A percentile compares a stretch with the other conserved stretches of the same genome.
Conservation (phyloP, 2,113 vertebrate species). For the Gymnobelideus leadbeateri region DNA sequence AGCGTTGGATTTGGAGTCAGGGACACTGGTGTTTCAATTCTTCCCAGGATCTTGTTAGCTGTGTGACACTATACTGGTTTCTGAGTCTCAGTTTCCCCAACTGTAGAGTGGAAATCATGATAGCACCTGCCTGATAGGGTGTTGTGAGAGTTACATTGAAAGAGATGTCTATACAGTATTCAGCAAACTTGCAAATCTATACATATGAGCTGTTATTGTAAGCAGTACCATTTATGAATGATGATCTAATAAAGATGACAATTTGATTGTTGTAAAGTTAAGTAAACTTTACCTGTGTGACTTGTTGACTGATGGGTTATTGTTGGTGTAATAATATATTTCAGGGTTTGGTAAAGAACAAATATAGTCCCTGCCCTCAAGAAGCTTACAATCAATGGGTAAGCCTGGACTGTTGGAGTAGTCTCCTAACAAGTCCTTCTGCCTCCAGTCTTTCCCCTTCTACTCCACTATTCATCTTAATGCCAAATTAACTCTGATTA, state of each 20-base stretch:
- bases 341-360: neutral
- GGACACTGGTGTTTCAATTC: neutral
- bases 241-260: neutral
- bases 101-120: neutral
- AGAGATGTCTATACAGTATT: neutral
- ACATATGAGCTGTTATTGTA: neutral
- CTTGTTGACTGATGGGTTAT: neutral
- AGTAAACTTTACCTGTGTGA: neutral
- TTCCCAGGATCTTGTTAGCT: neutral
- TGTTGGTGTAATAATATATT: neutral
- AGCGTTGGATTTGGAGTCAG: neutral
- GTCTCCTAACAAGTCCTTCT: neutral
- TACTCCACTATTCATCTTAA: neutral
- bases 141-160: neutral
- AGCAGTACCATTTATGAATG: neutral
- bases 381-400: neutral
- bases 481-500: neutral
- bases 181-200: neutral
- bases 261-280: neutral
- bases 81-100: neutral
- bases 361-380: neutral
- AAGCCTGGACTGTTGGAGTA: neutral
- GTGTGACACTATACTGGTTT: neutral
- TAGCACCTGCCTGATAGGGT: neutral
- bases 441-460: neutral